A percentile compares a stretch with the other conserved stretches of the same genome.
Conservation (phyloP, 2,797 vertebrate species). For the Xenops minutus region DNA sequence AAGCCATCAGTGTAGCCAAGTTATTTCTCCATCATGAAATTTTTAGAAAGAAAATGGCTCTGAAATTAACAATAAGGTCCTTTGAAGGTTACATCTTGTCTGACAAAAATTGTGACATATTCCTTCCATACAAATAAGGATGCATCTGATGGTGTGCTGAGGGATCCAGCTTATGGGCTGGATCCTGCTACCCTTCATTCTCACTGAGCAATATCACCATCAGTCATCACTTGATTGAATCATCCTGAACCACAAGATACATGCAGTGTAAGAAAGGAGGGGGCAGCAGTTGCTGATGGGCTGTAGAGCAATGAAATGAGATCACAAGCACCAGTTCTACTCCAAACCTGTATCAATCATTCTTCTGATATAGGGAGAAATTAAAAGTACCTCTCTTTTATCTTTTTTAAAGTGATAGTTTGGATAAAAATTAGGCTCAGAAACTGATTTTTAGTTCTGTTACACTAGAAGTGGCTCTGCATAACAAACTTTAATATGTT, state of each 20-base stretch:
- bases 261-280: not conserved
- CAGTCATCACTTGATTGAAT: not conserved
- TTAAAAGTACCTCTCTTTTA: slow-evolving; percentile 12
- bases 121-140: not conserved
- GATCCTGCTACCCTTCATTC: not conserved
- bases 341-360: not conserved
- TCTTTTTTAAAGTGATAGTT: not conserved
- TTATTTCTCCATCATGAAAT: not conserved
- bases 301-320: not conserved
- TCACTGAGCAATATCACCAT: not conserved
- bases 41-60: not conserved
- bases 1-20: not conserved
- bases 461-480: slow-evolving; percentile 25
- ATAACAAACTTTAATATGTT: slow-evolving; percentile 55
- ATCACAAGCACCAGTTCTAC: not conserved
- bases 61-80: not conserved
- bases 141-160: not conserved
- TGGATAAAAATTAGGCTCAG: slow-evolving; percentile 26
- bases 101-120: not conserved
- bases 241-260: not conserved
- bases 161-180: not conserved
- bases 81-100: not conserved
- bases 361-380: slow-evolving; percentile 15
- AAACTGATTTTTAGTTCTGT: slow-evolving; percentile 7
- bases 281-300: not conserved